phyloP scores from a whole-genome alignment of 1,140 invertebrate genomes.

The Sinonovacula constricta region DNA sequence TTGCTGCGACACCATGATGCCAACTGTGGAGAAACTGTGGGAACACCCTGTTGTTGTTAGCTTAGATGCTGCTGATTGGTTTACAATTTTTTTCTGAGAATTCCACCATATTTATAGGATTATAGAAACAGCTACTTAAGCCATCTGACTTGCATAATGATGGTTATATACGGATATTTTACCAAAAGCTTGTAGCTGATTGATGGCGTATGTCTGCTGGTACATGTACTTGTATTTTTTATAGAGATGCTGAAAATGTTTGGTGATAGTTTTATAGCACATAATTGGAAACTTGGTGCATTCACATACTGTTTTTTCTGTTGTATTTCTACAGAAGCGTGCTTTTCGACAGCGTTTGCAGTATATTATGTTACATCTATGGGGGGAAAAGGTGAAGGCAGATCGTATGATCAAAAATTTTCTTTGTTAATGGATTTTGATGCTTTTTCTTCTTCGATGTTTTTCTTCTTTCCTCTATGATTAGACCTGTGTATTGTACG shows the following conservation, averaged over 20 bases:
- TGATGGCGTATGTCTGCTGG: background rate
- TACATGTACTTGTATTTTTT: background rate
- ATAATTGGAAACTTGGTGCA: background rate
- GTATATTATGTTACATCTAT: too few species aligned
- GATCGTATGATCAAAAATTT: background rate
- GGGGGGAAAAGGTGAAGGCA: background rate
- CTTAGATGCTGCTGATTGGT: background rate
- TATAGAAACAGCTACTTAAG: too few species aligned
- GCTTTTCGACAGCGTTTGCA: too few species aligned
- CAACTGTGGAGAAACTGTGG: background rate
- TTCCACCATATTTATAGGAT: too few species aligned
- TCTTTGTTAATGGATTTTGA: background rate
- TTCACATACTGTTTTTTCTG: background rate
- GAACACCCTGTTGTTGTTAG: background rate
- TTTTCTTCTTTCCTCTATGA: background rate
- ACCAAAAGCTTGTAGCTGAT: background rate
- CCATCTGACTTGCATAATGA: background rate
- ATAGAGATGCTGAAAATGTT: background rate
- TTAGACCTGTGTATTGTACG: background rate
- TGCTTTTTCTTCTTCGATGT: background rate
- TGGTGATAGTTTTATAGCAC: background rate
- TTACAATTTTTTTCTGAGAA: background rate
- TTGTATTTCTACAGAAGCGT: background rate
- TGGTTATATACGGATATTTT: background rate
- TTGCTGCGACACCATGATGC: background rate